Conservation (phyloP, 2,797 vertebrate species). For the Eupleurogrammus muticus region DNA sequence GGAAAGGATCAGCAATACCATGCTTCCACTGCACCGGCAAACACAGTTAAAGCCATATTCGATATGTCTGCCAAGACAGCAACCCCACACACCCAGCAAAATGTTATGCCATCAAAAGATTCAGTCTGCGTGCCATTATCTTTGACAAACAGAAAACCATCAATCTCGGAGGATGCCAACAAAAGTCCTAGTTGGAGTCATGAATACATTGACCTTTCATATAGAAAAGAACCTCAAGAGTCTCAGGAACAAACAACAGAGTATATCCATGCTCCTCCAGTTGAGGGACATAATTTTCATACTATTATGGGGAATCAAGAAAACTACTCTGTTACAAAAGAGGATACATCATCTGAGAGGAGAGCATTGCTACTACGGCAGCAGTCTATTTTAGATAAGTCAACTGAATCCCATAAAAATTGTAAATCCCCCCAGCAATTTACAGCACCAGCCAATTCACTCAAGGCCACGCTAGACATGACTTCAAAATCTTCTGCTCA, state of each 20-base stretch:
- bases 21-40: conserved; percentile 69
- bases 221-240: conserved; percentile 38
- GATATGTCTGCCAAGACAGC: conserved; percentile 75
- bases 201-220: conserved; percentile 70
- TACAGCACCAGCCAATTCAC: conserved; percentile 61
- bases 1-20: conserved; percentile 46
- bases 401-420: conserved; percentile 40
- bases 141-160: conserved; percentile 63
- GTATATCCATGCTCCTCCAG: background rate
- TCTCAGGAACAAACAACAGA: conserved; percentile 24
- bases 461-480: conserved; percentile 66
- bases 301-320: background rate
- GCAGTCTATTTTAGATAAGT: conserved; percentile 32
- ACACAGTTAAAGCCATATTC: conserved; percentile 69
- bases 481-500: conserved; percentile 48
- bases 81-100: conserved; percentile 20
- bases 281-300: conserved; percentile 16
- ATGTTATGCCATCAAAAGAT: conserved; percentile 61
- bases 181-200: conserved; percentile 24
- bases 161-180: conserved; percentile 23
- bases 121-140: conserved; percentile 62
- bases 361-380: conserved; percentile 35
- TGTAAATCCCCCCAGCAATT: conserved; percentile 31
- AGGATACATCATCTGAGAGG: conserved; percentile 22
- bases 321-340: background rate